Percentiles rank a stretch among this genome's conserved stretches.
Conservation (phyloP, 1,140 invertebrate genomes). For the Aphelinus certus region DNA sequence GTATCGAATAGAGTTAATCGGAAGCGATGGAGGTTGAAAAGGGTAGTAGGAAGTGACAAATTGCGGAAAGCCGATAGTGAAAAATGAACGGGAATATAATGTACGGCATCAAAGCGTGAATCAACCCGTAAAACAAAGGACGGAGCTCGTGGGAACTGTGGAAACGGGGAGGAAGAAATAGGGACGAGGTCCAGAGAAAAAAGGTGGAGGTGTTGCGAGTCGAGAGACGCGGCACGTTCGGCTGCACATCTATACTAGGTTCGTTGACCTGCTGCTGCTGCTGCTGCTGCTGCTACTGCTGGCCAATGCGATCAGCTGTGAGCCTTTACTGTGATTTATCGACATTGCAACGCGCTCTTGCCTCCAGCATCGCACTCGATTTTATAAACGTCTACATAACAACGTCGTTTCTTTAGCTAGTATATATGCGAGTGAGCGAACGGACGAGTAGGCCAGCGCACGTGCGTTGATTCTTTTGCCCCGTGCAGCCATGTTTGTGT, state of each 20-base stretch:
- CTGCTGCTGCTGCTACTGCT: too few relatives aligned
- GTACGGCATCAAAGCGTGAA: constrained; percentile 10
- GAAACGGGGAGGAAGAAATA: constrained; percentile 2
- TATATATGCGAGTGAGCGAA: constrained; percentile 18
- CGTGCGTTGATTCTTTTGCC: constrained; percentile 17
- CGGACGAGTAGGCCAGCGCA: not conserved
- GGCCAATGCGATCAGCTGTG: constrained; percentile 17
- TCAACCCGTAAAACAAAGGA: constrained; percentile 18
- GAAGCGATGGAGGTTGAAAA: too few relatives aligned
- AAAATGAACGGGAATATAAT: constrained; percentile 6
- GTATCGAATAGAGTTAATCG: too few relatives aligned
- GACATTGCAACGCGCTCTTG: constrained; percentile 15
- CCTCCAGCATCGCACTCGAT: not conserved
- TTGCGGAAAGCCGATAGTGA: constrained; percentile 7
- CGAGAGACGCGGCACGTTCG: too few relatives aligned
- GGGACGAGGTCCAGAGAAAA: not conserved
- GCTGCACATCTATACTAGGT: not conserved
- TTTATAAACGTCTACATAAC: not conserved
- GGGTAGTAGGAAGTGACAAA: constrained; percentile 4
- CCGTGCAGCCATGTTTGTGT: constrained; percentile 44
- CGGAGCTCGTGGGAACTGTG: not conserved
- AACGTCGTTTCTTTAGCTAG: not conserved
- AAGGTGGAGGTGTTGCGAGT: not conserved
- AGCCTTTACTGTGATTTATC: constrained; percentile 21
- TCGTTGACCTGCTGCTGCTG: not conserved